Evolutionary conservation across 2,797 vertebrate genomes (phyloP).

Genomic region (Podarcis siculus): DNA sequence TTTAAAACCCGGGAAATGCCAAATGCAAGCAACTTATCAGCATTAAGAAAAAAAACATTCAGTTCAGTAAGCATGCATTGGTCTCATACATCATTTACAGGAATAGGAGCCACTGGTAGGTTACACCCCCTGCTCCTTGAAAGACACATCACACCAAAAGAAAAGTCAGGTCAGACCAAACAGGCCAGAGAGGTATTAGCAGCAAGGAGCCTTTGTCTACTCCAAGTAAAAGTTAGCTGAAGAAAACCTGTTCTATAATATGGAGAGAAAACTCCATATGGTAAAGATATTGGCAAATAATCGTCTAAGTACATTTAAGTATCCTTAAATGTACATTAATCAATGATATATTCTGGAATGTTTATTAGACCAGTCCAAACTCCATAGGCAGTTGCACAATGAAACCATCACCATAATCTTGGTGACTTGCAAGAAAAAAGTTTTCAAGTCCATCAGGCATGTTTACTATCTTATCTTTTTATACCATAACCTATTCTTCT

Average conservation of each 20-base stretch:
- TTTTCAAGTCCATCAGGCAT: neutral
- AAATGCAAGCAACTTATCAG: no score
- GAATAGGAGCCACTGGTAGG: neutral
- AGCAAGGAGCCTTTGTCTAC: neutral
- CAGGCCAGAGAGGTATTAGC: neutral
- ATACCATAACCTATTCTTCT: neutral
- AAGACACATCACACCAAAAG: neutral
- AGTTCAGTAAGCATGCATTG: neutral
- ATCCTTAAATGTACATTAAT: no score
- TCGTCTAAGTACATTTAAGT: no score
- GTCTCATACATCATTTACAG: neutral
- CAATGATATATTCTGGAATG: neutral
- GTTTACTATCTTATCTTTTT: neutral
- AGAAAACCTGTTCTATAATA: neutral
- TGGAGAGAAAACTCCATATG: neutral
- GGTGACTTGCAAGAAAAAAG: neutral
- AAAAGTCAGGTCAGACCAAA: neutral
- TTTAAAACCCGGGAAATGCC: no score
- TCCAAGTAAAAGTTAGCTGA: no score
- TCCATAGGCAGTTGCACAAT: neutral
- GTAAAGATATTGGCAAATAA: neutral
- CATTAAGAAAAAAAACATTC: no score
- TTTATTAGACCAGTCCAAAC: neutral
- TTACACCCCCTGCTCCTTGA: neutral
- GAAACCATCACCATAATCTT: neutral